phyloP scores from a whole-genome alignment of 2,113 vertebrate species.

The Mus spicilegus region DNA sequence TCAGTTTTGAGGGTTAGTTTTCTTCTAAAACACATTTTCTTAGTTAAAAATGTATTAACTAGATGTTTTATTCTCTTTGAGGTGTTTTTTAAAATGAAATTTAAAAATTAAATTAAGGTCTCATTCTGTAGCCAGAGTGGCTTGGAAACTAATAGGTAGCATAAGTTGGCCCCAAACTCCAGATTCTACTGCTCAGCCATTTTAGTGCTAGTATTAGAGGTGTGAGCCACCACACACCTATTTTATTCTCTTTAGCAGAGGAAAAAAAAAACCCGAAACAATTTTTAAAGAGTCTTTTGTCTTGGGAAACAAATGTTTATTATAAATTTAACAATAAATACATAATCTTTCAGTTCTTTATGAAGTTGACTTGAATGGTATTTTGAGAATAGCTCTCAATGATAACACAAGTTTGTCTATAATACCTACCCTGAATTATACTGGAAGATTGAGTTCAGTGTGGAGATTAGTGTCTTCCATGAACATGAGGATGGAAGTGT shows the following conservation, averaged over 20 bases:
- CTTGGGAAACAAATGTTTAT: slow-evolving; percentile 15
- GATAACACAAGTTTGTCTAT: background rate
- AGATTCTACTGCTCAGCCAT: background rate
- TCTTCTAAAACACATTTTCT: slow-evolving; percentile 6
- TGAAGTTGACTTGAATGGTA: background rate
- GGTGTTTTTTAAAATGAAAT: background rate
- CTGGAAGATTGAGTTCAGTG: background rate
- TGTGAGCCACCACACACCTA: too few species aligned
- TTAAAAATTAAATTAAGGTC: background rate
- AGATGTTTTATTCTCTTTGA: background rate
- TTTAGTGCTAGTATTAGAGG: background rate
- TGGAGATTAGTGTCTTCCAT: background rate
- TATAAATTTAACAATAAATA: slow-evolving; percentile 11
- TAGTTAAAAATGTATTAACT: background rate
- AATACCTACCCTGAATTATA: background rate
- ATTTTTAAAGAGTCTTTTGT: background rate
- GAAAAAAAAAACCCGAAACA: background rate
- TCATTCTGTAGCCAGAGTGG: background rate
- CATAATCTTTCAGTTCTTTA: slow-evolving; percentile 13
- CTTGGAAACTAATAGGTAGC: background rate
- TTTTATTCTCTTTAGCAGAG: background rate
- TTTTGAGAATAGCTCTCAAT: slow-evolving; percentile 14
- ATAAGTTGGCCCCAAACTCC: background rate
- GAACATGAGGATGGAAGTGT: background rate
- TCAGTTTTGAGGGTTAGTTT: background rate